Percentiles rank a stretch among this genome's conserved stretches.
Evolutionary conservation across 2,113 vertebrate species (phyloP).

Genomic region (Dipodomys merriami): DNA sequence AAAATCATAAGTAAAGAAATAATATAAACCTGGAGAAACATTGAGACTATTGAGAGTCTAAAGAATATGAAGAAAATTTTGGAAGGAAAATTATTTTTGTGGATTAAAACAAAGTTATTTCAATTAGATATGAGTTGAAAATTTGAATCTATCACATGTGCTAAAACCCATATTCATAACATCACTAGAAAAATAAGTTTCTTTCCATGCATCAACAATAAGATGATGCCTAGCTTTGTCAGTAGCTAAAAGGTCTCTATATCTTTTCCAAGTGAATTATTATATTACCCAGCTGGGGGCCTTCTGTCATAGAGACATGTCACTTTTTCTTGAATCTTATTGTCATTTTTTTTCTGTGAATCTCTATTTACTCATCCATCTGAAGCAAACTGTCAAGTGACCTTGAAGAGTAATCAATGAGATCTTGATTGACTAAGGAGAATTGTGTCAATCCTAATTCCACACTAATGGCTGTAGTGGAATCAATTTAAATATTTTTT

Average conservation of each 20-base stretch:
- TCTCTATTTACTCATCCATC: slow-evolving; percentile 16
- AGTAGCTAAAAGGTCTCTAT: not conserved
- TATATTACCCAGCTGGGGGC: not conserved
- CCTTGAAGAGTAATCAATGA: slow-evolving; percentile 46
- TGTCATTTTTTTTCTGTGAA: slow-evolving; percentile 42
- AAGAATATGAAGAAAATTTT: not conserved
- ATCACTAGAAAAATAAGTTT: not conserved
- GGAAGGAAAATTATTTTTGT: slow-evolving; percentile 4
- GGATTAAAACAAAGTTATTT: not conserved
- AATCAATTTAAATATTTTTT: slow-evolving; percentile 50
- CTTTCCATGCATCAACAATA: not conserved
- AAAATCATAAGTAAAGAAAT: slow-evolving; percentile 23
- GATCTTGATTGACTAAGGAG: slow-evolving; percentile 30
- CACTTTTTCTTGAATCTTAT: slow-evolving; percentile 37
- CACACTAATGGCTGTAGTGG: slow-evolving; percentile 20
- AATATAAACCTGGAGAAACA: not conserved
- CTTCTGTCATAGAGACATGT: slow-evolving; percentile 50
- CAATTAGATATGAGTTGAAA: not conserved
- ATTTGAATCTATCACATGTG: not conserved
- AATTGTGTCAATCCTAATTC: slow-evolving; percentile 51
- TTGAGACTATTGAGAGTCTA: slow-evolving; percentile 16
- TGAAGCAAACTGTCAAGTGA: slow-evolving; percentile 52
- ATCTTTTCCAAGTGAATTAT: not conserved
- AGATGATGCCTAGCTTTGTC: not conserved
- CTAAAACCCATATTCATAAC: slow-evolving; percentile 22